Base-by-base conservation (phyloP, 1,140 invertebrate species). In the Diachasmimorpha longicaudata region DNA sequence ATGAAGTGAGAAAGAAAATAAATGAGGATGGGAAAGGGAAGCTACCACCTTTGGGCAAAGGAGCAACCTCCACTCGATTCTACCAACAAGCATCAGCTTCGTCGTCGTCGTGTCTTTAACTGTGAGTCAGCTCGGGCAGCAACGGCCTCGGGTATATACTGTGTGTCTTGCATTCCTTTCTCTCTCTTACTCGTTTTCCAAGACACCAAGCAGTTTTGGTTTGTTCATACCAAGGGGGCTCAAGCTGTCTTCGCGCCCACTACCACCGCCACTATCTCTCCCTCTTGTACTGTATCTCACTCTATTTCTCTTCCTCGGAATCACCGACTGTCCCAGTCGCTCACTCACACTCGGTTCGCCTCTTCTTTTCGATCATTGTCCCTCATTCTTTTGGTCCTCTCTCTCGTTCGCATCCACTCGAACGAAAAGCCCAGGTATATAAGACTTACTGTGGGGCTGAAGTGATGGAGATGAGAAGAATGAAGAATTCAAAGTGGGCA, bases 1-100 rank as follows among this genome's bases (percentile, higher is more conserved):
- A 11, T 46, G n/a, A 71, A 70, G 39, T 31, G 74, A 75, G 68
- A 66, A 36, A 42, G 36, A 73, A 42, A 73, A 63, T 66, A 21
- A 16, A 63, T 63, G 58, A 63, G 58, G 58, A 63, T 63, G 70
- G 23, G 71, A 66, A 42, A 77, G 81, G 76, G 78, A 81, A 81
- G 80, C 78, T 77, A 81, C 81, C 77, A 78, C 75, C 46, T 66
- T 72, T 75, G 72, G 39, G 55, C 25, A 39, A 48, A 39, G 25
- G 31, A 73, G 52, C 72, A 73, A 52, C 70, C 42, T 44, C 70
- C 42, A 52, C 79, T 82, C 81, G 78, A 31, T 9, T 63, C 58
- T 11, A 23, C 23, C 58, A 63, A 63, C 58, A 63, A 63, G 23
- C 21, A 21, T 25, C 23, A 63, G 23, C 4, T 77, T 72, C 72